These are phyloP conservation scores for Sandelia bainsii DNA, from an alignment of 2,797 vertebrate genomes.

Conservation along the genomic window DNA sequence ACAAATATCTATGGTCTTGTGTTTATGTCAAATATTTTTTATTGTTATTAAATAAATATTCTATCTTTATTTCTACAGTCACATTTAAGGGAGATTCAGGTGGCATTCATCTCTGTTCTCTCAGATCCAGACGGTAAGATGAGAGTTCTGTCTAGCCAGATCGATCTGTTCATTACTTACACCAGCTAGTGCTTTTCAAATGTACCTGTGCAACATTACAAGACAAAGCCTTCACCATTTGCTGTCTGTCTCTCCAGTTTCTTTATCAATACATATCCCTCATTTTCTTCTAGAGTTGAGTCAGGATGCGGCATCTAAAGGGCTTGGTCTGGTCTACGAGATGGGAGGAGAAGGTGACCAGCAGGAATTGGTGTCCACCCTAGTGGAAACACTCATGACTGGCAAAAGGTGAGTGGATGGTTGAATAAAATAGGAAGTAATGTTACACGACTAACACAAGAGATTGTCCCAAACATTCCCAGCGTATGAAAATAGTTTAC, in stretches of 20 bases:
- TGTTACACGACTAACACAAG: neutral
- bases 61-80: slow-evolving; percentile 83
- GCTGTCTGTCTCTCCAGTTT: neutral
- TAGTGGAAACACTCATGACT: slow-evolving; percentile 98
- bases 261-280: neutral
- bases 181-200: slow-evolving; percentile 7
- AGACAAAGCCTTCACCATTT: neutral
- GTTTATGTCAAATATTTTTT: neutral
- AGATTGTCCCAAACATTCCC: neutral
- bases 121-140: slow-evolving; percentile 96
- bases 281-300: slow-evolving; percentile 88
- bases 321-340: slow-evolving; percentile 97
- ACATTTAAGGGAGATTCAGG: slow-evolving; percentile 96
- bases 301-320: slow-evolving; percentile 98
- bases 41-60: neutral
- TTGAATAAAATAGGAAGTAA: neutral
- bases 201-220: neutral
- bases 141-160: neutral
- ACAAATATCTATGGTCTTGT: neutral
- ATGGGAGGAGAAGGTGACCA: slow-evolving; percentile 95
- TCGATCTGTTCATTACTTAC: neutral
- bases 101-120: slow-evolving; percentile 94
- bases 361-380: slow-evolving; percentile 93
- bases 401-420: slow-evolving; percentile 91
- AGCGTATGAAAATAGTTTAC: neutral